Base-by-base conservation (phyloP, 2,113 vertebrate genomes). In the Eptatretus burgeri region DNA sequence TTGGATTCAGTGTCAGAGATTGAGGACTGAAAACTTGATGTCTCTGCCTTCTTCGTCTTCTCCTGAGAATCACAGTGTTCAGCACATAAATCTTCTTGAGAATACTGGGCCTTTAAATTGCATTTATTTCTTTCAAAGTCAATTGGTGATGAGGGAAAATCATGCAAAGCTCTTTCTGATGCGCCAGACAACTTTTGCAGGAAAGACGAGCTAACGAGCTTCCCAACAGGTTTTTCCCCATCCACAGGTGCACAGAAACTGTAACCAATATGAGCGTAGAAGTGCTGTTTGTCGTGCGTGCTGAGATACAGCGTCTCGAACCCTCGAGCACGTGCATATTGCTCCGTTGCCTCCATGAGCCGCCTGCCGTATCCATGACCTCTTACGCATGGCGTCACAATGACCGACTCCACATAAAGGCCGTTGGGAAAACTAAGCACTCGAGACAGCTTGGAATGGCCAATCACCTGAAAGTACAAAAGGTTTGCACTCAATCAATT, bases 351-450 rank as follows among this genome's bases (percentile, higher is more conserved):
- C 66, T 85, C 80, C 87, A 95, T 93, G 69, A 96, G 73, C 49
- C 56, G 71, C 27, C 86, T 77, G 1, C 87, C 87, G 0, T 82
- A 83, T 67, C 87, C 91, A 66, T 70, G 76, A 27, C 91, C 91
- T 62, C 87, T 75, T 65, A 84, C 73, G 0, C 71, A 74, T 65
- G 66, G 71, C 18, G 79, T 75, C 65, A 98, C 80, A 20, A 96
- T 85, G 52, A 94, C 85, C 0, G 89, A 85, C 74, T 96, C 86
- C 19, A 95, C 74, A 0, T 93, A 83, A 20, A 93, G 80, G 71
- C 80, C 78, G 5, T 50, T 41, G 52, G 74, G 67, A 2, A 62
- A 74, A 53, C 78, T 74, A 0, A 79, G 71, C 11, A 98, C 84
- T 0, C 68, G 78, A 18, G 84, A 86, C 10, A 98, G 75, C 2